Evolutionary conservation across 2,888 invertebrate species (phyloP).

Genomic region (Netelia virgata): DNA sequence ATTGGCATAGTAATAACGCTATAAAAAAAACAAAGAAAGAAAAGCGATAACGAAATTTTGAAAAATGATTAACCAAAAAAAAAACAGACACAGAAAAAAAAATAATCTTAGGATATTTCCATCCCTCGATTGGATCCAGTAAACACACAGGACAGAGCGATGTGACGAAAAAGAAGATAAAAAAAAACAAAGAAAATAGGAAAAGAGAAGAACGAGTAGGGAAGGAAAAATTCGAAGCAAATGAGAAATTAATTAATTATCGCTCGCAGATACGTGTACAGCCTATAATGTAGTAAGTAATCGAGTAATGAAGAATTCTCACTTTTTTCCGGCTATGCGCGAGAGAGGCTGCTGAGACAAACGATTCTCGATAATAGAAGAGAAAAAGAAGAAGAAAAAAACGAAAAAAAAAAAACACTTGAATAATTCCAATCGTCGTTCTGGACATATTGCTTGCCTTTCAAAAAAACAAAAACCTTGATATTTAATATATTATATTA

Average conservation of each 20-base stretch:
- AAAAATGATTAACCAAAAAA: conserved; percentile 13
- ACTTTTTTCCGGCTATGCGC: conserved; percentile 32
- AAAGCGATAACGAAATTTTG: conserved; percentile 31
- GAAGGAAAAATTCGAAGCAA: background rate
- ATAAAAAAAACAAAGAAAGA: conserved; percentile 38
- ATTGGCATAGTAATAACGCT: conserved; percentile 63
- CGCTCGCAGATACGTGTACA: conserved; percentile 30
- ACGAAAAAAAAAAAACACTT: background rate
- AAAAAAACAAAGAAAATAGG: background rate
- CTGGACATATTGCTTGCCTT: conserved; percentile 79
- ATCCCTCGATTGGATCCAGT: conserved; percentile 21
- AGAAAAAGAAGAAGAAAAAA: too few species aligned
- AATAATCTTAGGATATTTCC: conserved; percentile 47
- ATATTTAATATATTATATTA: conserved; percentile 72
- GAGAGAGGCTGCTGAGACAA: conserved; percentile 20
- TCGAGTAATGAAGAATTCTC: conserved; percentile 22
- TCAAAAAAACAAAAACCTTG: conserved; percentile 73
- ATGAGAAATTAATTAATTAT: conserved; percentile 24
- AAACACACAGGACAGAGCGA: conserved; percentile 4
- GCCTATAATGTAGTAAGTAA: conserved; percentile 44
- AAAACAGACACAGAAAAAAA: conserved; percentile 28
- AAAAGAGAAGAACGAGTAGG: background rate
- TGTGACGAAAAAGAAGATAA: background rate
- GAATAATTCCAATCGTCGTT: conserved; percentile 55
- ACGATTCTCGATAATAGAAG: conserved; percentile 29